Evolutionary conservation across 2,113 vertebrate genomes (phyloP), one percentile per base, ranked within the genome.

Genomic region (Capreolus pygargus): DNA sequence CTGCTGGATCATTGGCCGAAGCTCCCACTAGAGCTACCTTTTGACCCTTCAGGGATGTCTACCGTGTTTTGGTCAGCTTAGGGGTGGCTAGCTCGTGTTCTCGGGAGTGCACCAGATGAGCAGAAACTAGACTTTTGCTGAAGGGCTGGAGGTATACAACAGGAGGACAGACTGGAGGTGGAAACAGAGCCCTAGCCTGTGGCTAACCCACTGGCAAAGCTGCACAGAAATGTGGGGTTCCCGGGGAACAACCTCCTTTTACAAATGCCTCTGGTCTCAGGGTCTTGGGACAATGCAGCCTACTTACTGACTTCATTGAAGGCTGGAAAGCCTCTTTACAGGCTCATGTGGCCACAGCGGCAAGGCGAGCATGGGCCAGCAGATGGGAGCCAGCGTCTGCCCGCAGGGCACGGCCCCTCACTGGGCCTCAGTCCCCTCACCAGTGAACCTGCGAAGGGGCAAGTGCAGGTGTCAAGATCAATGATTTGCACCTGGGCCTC

Each of bases 401-500:
- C 70, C 21, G 52, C 58, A 60, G 45, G 39, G 7, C 23, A 54
- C 6, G 5, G 25, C 6, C 25, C 47, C 58, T 58, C 16, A 1
- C 9, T 4, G 7, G 81, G 74, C n/a, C 92, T 39, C 58, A 17
- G 27, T 10, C 25, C 39, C 28, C 76, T 15, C 60, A 7, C 7
- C 55, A 21, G 33, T 19, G 28, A 67, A 28, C 33, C 33, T 15
- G 39, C 5, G 2, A 50, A 57, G 70, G 45, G 9, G 17, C 43
- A 7, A 6, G 10, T 9, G 17, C 6, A 2, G 13, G 25, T 2
- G 23, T 33, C 4, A 0, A 55, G 78, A 21, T 3, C 52, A 11
- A 50, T 30, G 64, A 12, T 50, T 23, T 16, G 7, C 39, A 33
- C 47, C 74, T 25, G 10, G 86, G 21, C 19, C 23, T 25, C 60